Base-by-base conservation (phyloP, 2,797 vertebrate genomes). In the Agapornis canus region DNA sequence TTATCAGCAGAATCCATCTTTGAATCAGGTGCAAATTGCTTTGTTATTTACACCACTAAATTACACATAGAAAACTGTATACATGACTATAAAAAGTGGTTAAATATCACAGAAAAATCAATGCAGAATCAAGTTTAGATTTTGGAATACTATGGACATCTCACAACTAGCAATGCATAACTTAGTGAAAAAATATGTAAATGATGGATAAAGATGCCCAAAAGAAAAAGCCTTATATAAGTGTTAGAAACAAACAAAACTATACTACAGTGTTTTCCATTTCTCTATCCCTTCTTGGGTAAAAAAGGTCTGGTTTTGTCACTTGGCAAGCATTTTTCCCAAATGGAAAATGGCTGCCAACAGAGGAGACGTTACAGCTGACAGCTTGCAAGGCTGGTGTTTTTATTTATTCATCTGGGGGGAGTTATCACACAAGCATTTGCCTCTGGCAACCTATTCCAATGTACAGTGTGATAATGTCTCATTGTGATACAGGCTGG, bases 361-460 rank as follows among this genome's bases (percentile, higher is more conserved):
- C 35, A 90, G 71, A 85, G n/a, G 40, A 86, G 83, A 79, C 1
- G 1, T 61, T 89, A 72, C 32, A 75, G 65, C 79, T 81, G 76
- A 87, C 39, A 78, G 54, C 31, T 56, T 37, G 43, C 43, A 84
- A 64, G 21, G 47, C 49, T 84, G 31, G 11, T 13, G 26, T 63
- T 26, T 75, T 56, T 23, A 49, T 91, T 91, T 73, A 69, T 90
- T 92, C 79, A n/a, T n/a, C 77, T 78, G 61, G 39, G 76, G 76
- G 59, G 35, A 92, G 45, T 88, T 91, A 86, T 35, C 84, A 93
- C 59, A 76, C 35, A 78, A 92, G 59, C 61, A 75, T 78, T 92
- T 81, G 49, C 69, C 84, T 94, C 84, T 89, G 92, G 92, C 89
- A 95, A 80, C n/a, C 43, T 61, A 51, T 81, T 72, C 61, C 63